phyloP scores from a whole-genome alignment of 1,140 invertebrate species.

The Aplysia californica region DNA sequence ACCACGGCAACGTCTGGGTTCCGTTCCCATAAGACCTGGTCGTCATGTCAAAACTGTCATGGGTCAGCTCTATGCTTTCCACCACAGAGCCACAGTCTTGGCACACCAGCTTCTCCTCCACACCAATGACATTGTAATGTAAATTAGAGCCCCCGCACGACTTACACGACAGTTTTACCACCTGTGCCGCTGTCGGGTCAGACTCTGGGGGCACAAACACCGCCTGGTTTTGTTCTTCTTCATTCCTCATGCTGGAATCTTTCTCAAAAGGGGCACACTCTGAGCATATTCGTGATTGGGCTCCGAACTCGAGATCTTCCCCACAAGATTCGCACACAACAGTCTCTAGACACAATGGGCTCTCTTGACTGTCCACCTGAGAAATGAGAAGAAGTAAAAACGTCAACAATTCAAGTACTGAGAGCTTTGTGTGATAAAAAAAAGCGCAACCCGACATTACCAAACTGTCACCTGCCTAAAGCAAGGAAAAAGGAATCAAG shows the following conservation, averaged over 20 bases:
- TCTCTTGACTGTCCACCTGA: too few species aligned
- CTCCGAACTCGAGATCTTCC: background rate
- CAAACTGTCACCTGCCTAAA: too few species aligned
- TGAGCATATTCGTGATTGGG: background rate
- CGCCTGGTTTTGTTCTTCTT: background rate
- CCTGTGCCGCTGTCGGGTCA: background rate
- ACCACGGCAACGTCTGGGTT: background rate
- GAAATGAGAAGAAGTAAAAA: too few species aligned
- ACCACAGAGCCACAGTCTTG: slow-evolving; percentile 5
- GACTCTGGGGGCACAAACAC: background rate
- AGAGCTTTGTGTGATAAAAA: too few species aligned
- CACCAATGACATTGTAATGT: background rate
- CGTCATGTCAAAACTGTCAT: background rate
- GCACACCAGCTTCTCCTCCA: slow-evolving; percentile 6
- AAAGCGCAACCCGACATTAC: too few species aligned
- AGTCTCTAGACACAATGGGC: too few species aligned
- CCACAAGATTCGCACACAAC: slow-evolving; percentile 11
- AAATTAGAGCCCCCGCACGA: slow-evolving; percentile 7
- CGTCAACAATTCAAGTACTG: too few species aligned
- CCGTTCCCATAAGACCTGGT: background rate
- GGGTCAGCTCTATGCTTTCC: background rate
- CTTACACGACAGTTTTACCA: background rate
- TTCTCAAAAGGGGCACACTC: background rate
- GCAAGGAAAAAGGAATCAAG: too few species aligned
- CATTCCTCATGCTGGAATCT: background rate